Evolutionary conservation across 2,888 invertebrate species (phyloP).

Genomic region (Cyrtodaria siliqua): DNA sequence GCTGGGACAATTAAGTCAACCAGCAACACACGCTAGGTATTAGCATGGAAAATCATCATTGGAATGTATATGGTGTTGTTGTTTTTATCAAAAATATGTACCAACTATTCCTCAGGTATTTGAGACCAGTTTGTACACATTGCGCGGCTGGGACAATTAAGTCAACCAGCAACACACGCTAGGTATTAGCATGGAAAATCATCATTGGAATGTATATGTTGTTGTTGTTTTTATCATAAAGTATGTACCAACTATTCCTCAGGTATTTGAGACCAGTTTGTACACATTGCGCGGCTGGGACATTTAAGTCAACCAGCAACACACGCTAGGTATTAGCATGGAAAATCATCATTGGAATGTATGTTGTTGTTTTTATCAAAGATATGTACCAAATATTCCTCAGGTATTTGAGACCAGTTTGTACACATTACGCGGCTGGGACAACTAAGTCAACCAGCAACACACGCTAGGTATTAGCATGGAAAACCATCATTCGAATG

Average conservation of each 20-base stretch:
- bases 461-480: no score
- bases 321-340: conserved; percentile 81
- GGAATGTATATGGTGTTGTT: conserved; percentile 17
- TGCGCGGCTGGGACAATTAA: conserved; percentile 15
- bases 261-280: conserved; percentile 8
- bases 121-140: conserved; percentile 8
- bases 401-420: no score
- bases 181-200: conserved; percentile 81
- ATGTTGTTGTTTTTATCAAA: no score
- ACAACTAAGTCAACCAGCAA: no score
- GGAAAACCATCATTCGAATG: no score
- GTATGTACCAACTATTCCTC: conserved; percentile 10
- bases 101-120: conserved; percentile 18
- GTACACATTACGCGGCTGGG: no score
- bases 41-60: conserved; percentile 81
- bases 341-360: conserved; percentile 76
- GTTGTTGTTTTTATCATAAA: no score
- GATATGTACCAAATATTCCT: no score
- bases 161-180: conserved; percentile 68
- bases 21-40: conserved; percentile 76
- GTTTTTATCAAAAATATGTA: not conserved
- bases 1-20: conserved; percentile 26
- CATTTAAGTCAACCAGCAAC: conserved; percentile 52
- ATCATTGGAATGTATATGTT: conserved; percentile 65
- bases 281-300: conserved; percentile 14